Base-by-base conservation (phyloP, 2,113 vertebrate genomes). In the Hippocampus barbouri region DNA sequence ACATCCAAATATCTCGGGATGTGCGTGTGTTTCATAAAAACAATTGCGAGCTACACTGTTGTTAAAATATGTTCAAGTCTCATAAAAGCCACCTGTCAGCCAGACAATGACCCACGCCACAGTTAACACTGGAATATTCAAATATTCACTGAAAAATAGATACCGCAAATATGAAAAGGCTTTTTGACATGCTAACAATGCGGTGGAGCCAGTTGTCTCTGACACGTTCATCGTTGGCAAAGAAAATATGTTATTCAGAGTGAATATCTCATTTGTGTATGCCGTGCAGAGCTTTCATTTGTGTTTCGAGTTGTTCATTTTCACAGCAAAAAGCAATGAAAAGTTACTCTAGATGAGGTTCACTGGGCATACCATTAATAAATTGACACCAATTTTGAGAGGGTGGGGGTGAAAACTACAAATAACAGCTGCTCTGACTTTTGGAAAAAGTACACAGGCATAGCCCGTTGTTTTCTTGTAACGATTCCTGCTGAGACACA, bases 21-120 rank as follows among this genome's bases (percentile, higher is more conserved):
- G 43, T 66, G 47, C 43, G 54, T 69, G 68, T 68, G n/a, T 77
- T 77, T 62, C 21, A n/a, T 5, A 45, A 4, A 71, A 34, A 65
- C 21, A 66, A 60, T 47, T 38, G 34, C 34, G 34, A 23, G 15
- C 49, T 69, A 30, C 54, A 66, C n/a, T 71, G 61, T 20, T 73
- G 61, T 20, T 61, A 30, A 65, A 49, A 67, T 40, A 21, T 34
- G 5, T 78, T 61, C 45, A 11, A 23, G 63, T 65, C 43, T 45
- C 40, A 45, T 45, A 51, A 51, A 68, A 67, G 62, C 45, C 27
- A 66, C 12, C 38, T 62, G 45, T 70, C 54, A 59, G 8, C 9
- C 34, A 43, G 21, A 64, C 38, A 62, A 27, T 51, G n/a, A 21
- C 10, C 9, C 14, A 5, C 18, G 18, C 30, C 59, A 20, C 59